These are phyloP conservation scores for Papilio dardanus DNA, from an alignment of 1,140 invertebrate genomes.

Conservation along the genomic window DNA sequence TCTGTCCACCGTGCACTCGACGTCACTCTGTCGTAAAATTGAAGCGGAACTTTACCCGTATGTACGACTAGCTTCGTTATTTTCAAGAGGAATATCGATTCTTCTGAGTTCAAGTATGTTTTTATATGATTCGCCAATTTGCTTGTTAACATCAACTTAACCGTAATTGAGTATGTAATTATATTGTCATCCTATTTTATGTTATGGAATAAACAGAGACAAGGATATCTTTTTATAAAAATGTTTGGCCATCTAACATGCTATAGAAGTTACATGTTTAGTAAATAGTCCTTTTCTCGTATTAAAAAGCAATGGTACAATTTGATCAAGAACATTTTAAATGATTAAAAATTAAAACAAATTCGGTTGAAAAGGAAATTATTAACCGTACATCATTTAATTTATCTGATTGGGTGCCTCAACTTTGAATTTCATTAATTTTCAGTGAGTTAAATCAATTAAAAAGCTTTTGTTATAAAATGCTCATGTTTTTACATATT, in stretches of 20 bases:
- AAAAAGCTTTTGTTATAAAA: not conserved
- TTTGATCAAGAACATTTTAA: not conserved
- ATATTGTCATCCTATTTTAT: not conserved
- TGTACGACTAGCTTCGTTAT: not conserved
- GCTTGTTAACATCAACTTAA: not conserved
- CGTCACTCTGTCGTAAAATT: not conserved
- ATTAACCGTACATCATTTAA: not conserved
- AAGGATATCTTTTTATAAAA: not conserved
- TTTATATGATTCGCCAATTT: not conserved
- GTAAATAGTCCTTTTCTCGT: too few species aligned
- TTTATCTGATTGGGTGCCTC: conserved; percentile 3
- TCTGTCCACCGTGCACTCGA: not conserved
- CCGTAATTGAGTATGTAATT: not conserved
- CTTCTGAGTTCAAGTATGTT: not conserved
- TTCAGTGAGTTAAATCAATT: conserved; percentile 8
- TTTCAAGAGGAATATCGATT: not conserved
- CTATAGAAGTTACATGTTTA: too few species aligned
- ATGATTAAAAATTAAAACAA: not conserved
- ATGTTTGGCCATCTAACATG: too few species aligned
- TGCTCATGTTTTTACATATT: not conserved
- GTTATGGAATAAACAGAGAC: not conserved
- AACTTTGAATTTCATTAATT: conserved; percentile 26
- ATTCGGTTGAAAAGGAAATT: not conserved
- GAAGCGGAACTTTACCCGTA: not conserved
- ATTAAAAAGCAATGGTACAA: not conserved